Conservation (phyloP, 1,140 invertebrate genomes). For the Thaumatotibia leucotreta region DNA sequence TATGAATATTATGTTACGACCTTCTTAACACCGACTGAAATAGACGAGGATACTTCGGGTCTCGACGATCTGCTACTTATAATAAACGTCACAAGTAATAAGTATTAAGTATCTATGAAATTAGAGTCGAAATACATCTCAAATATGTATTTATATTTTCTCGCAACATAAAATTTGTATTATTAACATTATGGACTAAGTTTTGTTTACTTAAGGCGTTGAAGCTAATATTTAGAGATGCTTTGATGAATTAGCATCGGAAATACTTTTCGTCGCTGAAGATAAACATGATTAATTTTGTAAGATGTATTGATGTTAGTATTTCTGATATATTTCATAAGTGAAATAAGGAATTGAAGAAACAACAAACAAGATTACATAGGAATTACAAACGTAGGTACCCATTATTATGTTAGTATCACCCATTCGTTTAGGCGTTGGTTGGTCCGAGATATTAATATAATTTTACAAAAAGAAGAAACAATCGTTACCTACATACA, state of each 20-base stretch:
- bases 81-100: background rate
- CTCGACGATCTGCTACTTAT: background rate
- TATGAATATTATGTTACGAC: constrained; percentile 25
- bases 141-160: background rate
- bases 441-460: too few species aligned
- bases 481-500: too few species aligned
- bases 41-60: background rate
- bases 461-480: too few species aligned
- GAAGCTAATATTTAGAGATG: background rate
- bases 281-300: background rate
- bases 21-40: background rate
- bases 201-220: background rate
- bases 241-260: constrained; percentile 2
- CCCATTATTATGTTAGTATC: too few species aligned
- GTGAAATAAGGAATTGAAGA: too few species aligned
- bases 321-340: background rate
- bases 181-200: background rate
- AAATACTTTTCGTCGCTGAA: background rate
- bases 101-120: too few species aligned
- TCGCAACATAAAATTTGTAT: background rate
- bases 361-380: too few species aligned
- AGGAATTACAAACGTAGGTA: too few species aligned
- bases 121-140: background rate
- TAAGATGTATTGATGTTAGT: background rate
- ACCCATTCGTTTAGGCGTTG: too few species aligned